Percentiles rank a stretch among this genome's conserved stretches.
These are phyloP conservation scores for Chlamydotis undulata DNA, from an alignment of 2,113 vertebrate species.

Conservation along the genomic window DNA sequence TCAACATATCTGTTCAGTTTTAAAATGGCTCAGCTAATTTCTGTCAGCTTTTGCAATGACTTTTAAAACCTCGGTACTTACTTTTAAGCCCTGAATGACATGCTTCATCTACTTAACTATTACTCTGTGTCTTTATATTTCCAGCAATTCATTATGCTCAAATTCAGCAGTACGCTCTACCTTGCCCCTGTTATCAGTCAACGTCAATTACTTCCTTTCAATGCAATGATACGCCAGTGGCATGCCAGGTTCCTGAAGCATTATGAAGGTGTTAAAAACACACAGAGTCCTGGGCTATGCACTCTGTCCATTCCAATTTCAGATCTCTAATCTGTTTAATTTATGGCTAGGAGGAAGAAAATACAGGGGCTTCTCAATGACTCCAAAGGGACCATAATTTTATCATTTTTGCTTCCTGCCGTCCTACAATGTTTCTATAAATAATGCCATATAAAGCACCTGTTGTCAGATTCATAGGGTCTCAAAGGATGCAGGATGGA, in stretches of 20 bases:
- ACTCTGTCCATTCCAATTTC: background rate
- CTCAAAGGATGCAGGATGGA: background rate
- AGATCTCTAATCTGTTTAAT: background rate
- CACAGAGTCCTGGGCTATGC: background rate
- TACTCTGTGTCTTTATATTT: background rate
- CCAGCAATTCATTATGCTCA: background rate
- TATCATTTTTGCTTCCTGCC: background rate
- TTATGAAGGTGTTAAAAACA: background rate
- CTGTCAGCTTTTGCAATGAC: background rate
- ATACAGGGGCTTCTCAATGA: background rate
- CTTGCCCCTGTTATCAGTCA: background rate
- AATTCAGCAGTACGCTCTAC: background rate
- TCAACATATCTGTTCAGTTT: background rate
- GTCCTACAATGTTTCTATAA: background rate
- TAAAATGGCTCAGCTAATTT: background rate
- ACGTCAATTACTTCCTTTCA: background rate
- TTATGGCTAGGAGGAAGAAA: background rate
- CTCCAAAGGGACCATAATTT: background rate
- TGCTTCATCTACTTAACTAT: background rate
- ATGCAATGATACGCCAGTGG: background rate
- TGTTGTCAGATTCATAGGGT: background rate
- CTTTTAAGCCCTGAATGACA: background rate
- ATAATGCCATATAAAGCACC: background rate
- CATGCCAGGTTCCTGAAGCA: background rate
- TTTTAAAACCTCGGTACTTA: background rate